Evolutionary conservation across 64 coral and sea anemone species (phyloP).

Genomic region (Montipora foliosa): DNA sequence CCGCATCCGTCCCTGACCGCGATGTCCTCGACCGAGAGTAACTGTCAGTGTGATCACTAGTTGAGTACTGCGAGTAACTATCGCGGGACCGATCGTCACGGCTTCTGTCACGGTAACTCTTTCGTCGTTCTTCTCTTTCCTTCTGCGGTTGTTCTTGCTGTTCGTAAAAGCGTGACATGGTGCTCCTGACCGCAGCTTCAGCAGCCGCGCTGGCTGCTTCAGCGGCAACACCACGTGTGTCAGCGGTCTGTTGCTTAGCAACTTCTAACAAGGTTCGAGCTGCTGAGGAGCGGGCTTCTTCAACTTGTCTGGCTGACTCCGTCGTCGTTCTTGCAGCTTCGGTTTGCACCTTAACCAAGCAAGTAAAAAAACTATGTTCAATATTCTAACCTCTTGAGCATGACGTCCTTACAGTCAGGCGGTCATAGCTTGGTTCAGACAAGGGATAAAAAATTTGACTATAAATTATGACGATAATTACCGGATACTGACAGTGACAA

Average conservation of each 20-base stretch:
- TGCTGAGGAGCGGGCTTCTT: constrained; percentile 84
- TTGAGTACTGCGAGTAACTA: constrained; percentile 41
- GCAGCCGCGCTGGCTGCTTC: constrained; percentile 88
- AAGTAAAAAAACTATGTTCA: neutral
- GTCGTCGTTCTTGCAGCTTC: constrained; percentile 69
- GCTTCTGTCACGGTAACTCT: constrained; percentile 11
- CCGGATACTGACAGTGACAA: too few relatives aligned
- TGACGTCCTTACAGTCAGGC: too few relatives aligned
- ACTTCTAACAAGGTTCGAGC: constrained; percentile 74
- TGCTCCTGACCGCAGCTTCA: constrained; percentile 76
- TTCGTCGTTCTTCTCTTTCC: constrained; percentile 14
- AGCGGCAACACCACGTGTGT: constrained; percentile 49
- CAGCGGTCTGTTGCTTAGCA: constrained; percentile 77
- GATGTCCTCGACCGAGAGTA: constrained; percentile 57
- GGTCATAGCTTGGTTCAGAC: too few relatives aligned
- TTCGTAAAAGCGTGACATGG: constrained; percentile 72
- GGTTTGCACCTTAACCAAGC: constrained; percentile 49
- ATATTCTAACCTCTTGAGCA: neutral
- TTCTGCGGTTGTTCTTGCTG: constrained; percentile 49
- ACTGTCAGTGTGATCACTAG: constrained; percentile 36
- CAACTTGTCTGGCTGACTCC: constrained; percentile 67
- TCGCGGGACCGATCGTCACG: constrained; percentile 47
- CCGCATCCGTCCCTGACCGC: constrained; percentile 9
- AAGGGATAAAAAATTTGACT: too few relatives aligned
- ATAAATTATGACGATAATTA: too few relatives aligned